Evolutionary conservation across 2,797 vertebrate species (phyloP).

Genomic region (Balearica regulorum): DNA sequence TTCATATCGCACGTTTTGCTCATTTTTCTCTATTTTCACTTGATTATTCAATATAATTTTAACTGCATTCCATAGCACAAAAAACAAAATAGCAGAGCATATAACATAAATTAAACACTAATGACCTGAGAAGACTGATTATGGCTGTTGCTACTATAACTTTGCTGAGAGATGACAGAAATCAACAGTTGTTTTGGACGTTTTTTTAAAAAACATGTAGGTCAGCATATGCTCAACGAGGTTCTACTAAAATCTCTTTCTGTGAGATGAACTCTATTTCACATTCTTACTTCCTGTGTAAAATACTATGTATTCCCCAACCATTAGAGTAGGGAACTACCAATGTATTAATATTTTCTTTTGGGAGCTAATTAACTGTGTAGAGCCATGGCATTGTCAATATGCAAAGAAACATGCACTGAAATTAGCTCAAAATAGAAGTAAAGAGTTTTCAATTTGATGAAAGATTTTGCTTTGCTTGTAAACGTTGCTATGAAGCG

Average conservation of each 20-base stretch:
- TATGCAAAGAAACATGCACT: not conserved
- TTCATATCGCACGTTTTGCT: no score
- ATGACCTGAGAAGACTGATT: no score
- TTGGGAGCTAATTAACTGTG: not conserved
- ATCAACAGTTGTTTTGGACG: no score
- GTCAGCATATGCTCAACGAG: not conserved
- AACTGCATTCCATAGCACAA: no score
- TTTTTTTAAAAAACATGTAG: no score
- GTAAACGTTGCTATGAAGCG: not conserved
- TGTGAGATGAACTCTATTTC: not conserved
- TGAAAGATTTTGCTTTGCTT: not conserved
- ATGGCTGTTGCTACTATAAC: no score
- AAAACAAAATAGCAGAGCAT: no score
- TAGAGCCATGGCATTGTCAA: accelerated
- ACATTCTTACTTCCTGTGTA: not conserved
- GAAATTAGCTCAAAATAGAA: not conserved
- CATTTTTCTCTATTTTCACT: no score
- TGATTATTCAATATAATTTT: no score
- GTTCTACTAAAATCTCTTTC: not conserved
- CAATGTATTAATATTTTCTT: not conserved
- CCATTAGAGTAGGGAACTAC: not conserved
- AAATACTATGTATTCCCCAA: not conserved
- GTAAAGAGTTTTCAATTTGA: not conserved
- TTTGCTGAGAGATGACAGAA: no score
- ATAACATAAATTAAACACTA: no score